A percentile compares a stretch with the other conserved stretches of the same genome.
Conservation (phyloP, 2,113 vertebrate species). For the Hirundichthys speculiger region DNA sequence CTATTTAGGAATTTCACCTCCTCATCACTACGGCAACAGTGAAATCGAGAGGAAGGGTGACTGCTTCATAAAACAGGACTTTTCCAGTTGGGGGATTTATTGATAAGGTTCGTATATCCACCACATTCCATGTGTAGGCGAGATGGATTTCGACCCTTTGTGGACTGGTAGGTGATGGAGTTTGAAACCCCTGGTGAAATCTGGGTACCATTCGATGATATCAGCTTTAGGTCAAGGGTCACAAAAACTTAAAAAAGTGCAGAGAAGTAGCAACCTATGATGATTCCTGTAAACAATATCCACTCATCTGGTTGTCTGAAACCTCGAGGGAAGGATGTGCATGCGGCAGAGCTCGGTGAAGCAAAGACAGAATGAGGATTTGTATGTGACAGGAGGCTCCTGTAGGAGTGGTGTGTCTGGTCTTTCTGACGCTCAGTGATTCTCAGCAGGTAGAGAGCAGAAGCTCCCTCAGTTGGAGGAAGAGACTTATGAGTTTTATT, state of each 20-base stretch:
- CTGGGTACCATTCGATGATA: not conserved
- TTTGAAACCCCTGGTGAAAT: not conserved
- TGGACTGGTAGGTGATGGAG: not conserved
- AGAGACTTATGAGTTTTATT: conserved; percentile 70
- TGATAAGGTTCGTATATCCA: not conserved
- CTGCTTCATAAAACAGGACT: too few species aligned
- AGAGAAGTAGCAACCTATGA: not conserved
- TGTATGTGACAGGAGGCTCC: conserved; percentile 63
- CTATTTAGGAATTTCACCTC: too few species aligned
- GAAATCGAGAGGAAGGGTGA: too few species aligned
- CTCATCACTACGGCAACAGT: too few species aligned
- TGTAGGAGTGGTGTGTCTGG: conserved; percentile 61
- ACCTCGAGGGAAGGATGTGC: conserved; percentile 40
- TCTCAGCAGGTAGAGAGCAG: conserved; percentile 52
- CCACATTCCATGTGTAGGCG: too few species aligned
- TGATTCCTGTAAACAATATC: conserved; percentile 36
- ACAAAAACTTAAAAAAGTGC: not conserved
- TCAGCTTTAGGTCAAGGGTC: not conserved
- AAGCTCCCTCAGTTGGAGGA: conserved; percentile 51
- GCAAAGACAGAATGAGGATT: conserved; percentile 48
- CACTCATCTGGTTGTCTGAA: conserved; percentile 48
- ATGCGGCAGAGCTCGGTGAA: conserved; percentile 37
- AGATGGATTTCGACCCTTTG: not conserved
- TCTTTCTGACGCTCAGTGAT: conserved; percentile 62
- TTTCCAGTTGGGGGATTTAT: not conserved